A percentile compares a stretch with the other conserved stretches of the same genome.
phyloP scores from a whole-genome alignment of 2,888 invertebrate species.

The Lasioglossum calceatum region DNA sequence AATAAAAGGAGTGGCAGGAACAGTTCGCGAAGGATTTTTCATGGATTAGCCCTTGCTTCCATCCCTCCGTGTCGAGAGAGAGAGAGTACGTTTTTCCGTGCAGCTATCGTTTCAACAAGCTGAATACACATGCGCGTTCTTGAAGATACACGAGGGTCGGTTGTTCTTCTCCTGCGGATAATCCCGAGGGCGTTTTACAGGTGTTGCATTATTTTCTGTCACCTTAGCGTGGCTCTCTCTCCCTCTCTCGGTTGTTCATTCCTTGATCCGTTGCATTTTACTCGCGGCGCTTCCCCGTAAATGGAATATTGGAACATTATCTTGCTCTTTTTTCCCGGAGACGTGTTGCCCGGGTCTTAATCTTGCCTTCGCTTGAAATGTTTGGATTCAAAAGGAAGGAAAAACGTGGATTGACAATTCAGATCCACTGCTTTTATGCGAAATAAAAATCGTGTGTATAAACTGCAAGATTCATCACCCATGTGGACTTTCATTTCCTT shows the following conservation, averaged over 20 bases:
- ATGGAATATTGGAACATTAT: background rate
- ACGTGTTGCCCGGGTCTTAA: background rate
- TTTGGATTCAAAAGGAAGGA: background rate
- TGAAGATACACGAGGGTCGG: conserved; percentile 17
- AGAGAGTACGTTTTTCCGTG: conserved; percentile 26
- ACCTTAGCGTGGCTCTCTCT: background rate
- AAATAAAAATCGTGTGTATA: no score
- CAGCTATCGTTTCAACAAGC: conserved; percentile 38
- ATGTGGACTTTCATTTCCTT: no score
- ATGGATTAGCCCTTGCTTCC: conserved; percentile 53
- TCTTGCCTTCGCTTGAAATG: background rate
- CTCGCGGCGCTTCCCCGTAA: background rate
- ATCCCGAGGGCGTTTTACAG: conserved; percentile 52
- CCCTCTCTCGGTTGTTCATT: conserved; percentile 6
- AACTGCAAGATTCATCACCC: no score
- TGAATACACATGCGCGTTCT: conserved; percentile 30
- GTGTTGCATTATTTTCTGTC: conserved; percentile 58
- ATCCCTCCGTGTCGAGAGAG: conserved; percentile 7
- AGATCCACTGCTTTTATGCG: no score
- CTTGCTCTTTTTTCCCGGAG: background rate
- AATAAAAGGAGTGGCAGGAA: background rate
- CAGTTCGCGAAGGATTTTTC: conserved; percentile 56
- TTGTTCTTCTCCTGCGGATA: conserved; percentile 48
- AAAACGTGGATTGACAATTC: background rate
- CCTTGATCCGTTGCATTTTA: background rate